Percentiles rank a stretch among this genome's conserved stretches.
Evolutionary conservation across 2,113 vertebrate species (phyloP).

Genomic region (Eolophus roseicapilla): DNA sequence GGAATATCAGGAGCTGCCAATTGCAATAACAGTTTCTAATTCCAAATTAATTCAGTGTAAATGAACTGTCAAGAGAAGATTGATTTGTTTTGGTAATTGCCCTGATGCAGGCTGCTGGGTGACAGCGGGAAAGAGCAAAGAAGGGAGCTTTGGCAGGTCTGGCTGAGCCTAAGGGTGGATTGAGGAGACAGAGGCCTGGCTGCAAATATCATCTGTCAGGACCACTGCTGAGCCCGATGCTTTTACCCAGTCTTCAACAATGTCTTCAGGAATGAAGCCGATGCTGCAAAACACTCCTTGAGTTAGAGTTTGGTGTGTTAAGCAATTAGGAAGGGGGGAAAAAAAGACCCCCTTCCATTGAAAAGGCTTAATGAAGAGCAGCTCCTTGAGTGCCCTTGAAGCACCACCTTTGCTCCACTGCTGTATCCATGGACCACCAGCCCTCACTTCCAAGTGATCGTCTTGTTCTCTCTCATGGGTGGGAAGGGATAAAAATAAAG

Average conservation of each 20-base stretch:
- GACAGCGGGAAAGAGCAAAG: slow-evolving; percentile 82
- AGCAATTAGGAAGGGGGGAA: neutral
- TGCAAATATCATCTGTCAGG: slow-evolving; percentile 76
- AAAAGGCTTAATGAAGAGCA: neutral
- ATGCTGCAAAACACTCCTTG: neutral
- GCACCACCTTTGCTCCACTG: neutral
- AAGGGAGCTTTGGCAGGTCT: slow-evolving; percentile 76
- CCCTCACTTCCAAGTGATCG: neutral
- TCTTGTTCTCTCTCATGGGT: fast-evolving
- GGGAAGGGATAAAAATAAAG: neutral
- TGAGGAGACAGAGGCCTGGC: slow-evolving; percentile 56
- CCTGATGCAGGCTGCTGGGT: slow-evolving; percentile 81
- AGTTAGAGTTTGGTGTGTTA: neutral
- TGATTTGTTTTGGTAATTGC: slow-evolving; percentile 85
- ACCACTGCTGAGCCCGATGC: slow-evolving; percentile 74
- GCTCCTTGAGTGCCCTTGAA: neutral
- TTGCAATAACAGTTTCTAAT: slow-evolving; percentile 88
- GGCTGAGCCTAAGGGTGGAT: slow-evolving; percentile 78
- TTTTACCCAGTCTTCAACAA: slow-evolving; percentile 47
- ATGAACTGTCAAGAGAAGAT: slow-evolving; percentile 94
- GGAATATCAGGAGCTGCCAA: slow-evolving; percentile 88
- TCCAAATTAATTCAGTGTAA: slow-evolving; percentile 95
- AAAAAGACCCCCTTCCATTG: neutral
- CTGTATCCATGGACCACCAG: neutral
- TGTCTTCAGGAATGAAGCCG: slow-evolving; percentile 38